These are phyloP conservation scores for Linnaemya vulpina DNA, from an alignment of 2,888 invertebrate genomes.

Conservation along the genomic window DNA sequence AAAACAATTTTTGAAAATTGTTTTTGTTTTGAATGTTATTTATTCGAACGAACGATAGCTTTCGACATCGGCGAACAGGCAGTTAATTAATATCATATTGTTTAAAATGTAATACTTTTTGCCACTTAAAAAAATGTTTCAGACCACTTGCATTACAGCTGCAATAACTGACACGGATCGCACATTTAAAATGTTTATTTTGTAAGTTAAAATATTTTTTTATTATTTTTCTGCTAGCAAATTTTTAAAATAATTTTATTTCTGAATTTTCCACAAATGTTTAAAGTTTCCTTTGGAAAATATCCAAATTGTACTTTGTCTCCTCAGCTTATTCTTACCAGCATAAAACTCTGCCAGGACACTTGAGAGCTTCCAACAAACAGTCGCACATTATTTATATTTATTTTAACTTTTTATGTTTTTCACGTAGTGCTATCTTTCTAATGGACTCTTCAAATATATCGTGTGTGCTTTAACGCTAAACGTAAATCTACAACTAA, in stretches of 20 bases:
- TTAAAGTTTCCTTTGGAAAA: too few species aligned
- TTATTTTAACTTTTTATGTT: background rate
- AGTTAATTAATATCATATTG: constrained; percentile 4
- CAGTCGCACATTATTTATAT: constrained; percentile 78
- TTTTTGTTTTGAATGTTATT: too few species aligned
- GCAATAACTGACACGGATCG: background rate
- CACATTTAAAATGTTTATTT: too few species aligned
- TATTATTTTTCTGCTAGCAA: too few species aligned
- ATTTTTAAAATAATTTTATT: too few species aligned
- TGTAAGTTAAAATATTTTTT: background rate
- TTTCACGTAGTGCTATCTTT: background rate
- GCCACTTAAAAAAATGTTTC: background rate
- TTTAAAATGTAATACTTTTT: background rate
- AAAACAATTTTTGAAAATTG: too few species aligned
- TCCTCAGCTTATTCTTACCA: constrained; percentile 76
- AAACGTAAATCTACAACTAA: constrained; percentile 47
- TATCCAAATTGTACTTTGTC: background rate
- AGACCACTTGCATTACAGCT: background rate
- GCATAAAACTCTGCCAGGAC: constrained; percentile 80
- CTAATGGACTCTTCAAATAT: background rate
- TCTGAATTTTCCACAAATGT: too few species aligned
- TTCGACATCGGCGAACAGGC: too few species aligned
- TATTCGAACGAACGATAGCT: too few species aligned
- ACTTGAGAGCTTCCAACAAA: constrained; percentile 79
- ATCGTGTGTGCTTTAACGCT: background rate